phyloP scores from a whole-genome alignment of 2,797 vertebrate species.

The Sphenopsis melanotis region DNA sequence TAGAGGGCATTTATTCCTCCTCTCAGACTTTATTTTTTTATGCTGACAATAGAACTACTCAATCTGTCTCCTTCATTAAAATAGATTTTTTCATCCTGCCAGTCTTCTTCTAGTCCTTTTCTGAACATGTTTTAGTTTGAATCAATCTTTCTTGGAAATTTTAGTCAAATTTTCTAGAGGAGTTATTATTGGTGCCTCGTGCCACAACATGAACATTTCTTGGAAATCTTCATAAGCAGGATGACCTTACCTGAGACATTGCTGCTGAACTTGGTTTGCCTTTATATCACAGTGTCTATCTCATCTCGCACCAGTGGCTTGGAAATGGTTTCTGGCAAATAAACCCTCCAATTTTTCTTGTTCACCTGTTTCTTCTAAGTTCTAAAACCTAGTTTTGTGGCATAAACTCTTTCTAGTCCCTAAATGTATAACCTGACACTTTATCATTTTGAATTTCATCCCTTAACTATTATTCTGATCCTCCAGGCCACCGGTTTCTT shows the following conservation, averaged over 20 bases:
- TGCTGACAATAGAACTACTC: neutral
- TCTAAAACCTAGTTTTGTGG: neutral
- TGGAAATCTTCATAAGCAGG: neutral
- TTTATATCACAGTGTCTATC: neutral
- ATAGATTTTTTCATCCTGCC: neutral
- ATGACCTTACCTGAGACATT: neutral
- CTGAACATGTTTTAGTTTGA: neutral
- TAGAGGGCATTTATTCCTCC: neutral
- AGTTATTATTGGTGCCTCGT: neutral
- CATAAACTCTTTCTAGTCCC: neutral
- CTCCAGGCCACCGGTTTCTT: constrained; percentile 30
- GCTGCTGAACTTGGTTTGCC: neutral
- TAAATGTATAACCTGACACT: neutral
- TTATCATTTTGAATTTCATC: constrained; percentile 13
- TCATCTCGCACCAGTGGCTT: neutral
- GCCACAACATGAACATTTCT: neutral
- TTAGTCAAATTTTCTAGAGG: neutral
- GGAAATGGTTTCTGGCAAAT: neutral
- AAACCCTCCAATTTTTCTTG: neutral
- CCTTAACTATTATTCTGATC: constrained; percentile 33
- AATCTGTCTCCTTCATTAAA: neutral
- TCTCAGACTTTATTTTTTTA: neutral
- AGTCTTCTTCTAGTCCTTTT: neutral
- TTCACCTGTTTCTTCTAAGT: neutral
- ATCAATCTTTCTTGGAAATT: neutral